Conservation (phyloP, 2,888 invertebrate genomes). For the Caenorhabditis sp. region DNA sequence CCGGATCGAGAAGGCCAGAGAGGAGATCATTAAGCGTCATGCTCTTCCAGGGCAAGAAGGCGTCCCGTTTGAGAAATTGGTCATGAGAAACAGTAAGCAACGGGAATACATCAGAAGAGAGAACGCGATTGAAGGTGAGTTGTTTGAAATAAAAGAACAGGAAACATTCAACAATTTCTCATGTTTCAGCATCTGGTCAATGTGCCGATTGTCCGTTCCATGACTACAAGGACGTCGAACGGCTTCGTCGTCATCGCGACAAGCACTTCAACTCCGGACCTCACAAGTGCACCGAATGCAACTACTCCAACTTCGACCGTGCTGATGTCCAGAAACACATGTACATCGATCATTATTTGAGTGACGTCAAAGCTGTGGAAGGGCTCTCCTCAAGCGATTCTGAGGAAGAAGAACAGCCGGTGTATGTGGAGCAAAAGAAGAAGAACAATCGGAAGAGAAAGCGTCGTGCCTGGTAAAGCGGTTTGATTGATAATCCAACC, state of each 20-base stretch:
- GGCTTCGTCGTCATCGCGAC: slow-evolving; percentile 24
- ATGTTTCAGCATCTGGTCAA: slow-evolving; percentile 23
- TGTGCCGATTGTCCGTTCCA: slow-evolving; percentile 30
- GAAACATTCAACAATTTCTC: background rate
- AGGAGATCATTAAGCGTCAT: background rate
- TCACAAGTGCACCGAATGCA: slow-evolving; percentile 27
- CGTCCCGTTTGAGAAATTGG: background rate
- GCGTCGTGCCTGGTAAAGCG: slow-evolving; percentile 17
- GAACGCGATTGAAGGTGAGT: slow-evolving; percentile 13
- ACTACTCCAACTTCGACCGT: background rate
- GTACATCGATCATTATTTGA: slow-evolving; percentile 28
- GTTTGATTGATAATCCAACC: background rate
- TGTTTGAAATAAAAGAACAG: background rate
- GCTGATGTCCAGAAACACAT: slow-evolving; percentile 13
- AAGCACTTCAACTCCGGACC: background rate
- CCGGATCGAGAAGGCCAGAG: background rate
- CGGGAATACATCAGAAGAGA: slow-evolving; percentile 16
- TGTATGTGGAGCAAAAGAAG: background rate
- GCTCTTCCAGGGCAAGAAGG: background rate
- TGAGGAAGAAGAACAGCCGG: slow-evolving; percentile 16
- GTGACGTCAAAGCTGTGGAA: slow-evolving; percentile 6
- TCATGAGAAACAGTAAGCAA: background rate
- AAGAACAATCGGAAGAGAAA: slow-evolving; percentile 1
- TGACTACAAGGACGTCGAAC: background rate
- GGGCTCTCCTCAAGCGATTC: slow-evolving; percentile 14